phyloP scores from a whole-genome alignment of 64 coral and sea anemone genomes.

The Cladopsammia gracilis region DNA sequence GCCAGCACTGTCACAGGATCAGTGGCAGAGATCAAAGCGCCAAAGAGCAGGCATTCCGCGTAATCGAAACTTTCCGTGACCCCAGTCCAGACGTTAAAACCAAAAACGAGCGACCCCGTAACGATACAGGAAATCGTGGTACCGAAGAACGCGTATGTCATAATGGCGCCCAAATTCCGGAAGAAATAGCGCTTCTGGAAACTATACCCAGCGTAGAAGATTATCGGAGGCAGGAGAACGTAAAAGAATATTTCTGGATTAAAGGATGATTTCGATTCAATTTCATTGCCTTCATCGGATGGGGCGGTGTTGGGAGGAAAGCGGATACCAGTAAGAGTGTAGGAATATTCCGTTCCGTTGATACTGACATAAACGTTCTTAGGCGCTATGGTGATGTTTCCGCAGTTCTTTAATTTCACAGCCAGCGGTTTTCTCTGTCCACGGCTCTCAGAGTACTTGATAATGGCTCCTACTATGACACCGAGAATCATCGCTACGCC shows the following conservation, averaged over 20 bases:
- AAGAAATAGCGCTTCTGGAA: constrained; percentile 99
- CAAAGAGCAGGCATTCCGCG: constrained; percentile 95
- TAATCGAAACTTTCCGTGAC: constrained; percentile 89
- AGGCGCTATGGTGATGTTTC: constrained; percentile 91
- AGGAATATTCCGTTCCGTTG: constrained; percentile 94
- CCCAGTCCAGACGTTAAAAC: constrained; percentile 91
- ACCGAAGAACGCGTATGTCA: constrained; percentile 98
- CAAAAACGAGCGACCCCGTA: constrained; percentile 88
- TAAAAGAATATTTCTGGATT: constrained; percentile 99
- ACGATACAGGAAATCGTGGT: constrained; percentile 93
- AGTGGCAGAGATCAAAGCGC: constrained; percentile 93
- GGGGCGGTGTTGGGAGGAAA: constrained; percentile 76
- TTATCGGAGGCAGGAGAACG: constrained; percentile 92
- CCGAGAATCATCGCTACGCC: constrained; percentile 98
- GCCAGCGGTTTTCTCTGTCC: constrained; percentile 79
- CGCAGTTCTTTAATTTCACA: constrained; percentile 94
- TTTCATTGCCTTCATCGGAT: constrained; percentile 89
- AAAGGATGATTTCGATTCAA: constrained; percentile 93
- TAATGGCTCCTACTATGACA: constrained; percentile 83
- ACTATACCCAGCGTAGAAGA: constrained; percentile 96
- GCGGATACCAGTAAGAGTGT: constrained; percentile 93
- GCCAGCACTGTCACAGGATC: constrained; percentile 96
- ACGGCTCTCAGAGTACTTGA: constrained; percentile 87
- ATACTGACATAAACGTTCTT: constrained; percentile 91
- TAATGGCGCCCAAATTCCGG: constrained; percentile 93